Conservation (phyloP, 2,113 vertebrate species). For the Scolopax mira region DNA sequence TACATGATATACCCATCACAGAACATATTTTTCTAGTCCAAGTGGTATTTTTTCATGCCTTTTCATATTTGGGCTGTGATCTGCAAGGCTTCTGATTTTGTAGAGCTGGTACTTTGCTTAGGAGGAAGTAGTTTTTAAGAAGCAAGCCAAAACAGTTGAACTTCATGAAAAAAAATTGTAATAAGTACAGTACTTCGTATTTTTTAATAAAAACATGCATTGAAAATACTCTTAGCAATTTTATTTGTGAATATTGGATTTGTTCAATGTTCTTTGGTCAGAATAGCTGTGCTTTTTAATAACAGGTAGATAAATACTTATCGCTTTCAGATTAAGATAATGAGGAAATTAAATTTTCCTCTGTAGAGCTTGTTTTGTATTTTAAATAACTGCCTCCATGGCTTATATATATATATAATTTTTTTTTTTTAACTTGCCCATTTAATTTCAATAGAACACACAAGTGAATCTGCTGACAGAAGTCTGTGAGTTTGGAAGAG, state of each 20-base stretch:
- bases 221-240: background rate
- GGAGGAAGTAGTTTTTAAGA: background rate
- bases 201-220: background rate
- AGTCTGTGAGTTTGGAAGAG: background rate
- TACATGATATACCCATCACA: rapidly evolving
- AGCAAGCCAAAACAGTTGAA: background rate
- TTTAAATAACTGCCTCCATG: background rate
- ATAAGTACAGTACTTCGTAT: background rate
- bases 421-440: background rate
- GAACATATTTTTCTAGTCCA: background rate
- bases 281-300: conserved; percentile 10
- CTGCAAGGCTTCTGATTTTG: background rate
- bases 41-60: background rate
- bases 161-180: background rate
- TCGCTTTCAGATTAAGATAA: background rate
- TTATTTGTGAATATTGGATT: background rate
- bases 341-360: conserved; percentile 30
- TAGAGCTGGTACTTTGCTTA: background rate
- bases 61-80: background rate
- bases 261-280: background rate
- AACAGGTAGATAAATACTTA: conserved; percentile 6
- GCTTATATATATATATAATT: background rate
- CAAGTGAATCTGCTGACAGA: background rate
- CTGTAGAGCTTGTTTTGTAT: background rate
- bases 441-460: background rate